Percentiles rank a stretch among this genome's conserved stretches.
Evolutionary conservation across 2,888 invertebrate genomes (phyloP).

Genomic region (Idaea biselata): DNA sequence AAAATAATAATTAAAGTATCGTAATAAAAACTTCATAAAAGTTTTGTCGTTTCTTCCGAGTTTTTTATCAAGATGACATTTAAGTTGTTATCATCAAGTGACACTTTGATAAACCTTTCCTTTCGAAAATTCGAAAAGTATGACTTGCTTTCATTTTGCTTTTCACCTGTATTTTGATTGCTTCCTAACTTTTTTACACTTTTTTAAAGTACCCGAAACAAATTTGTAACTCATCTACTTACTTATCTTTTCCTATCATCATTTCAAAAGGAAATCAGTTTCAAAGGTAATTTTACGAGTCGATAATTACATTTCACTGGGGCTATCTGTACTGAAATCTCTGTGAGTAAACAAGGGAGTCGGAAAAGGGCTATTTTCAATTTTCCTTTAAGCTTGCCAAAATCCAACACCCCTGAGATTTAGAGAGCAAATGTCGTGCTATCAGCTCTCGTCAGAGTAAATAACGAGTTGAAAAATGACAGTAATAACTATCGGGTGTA

Average conservation of each 20-base stretch:
- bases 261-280: conserved; percentile 22
- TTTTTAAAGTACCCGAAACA: neutral
- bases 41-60: conserved; percentile 49
- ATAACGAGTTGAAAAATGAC: conserved; percentile 81
- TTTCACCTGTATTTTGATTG: conserved; percentile 15
- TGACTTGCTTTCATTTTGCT: conserved; percentile 24
- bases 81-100: conserved; percentile 46
- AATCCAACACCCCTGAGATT: conserved; percentile 68
- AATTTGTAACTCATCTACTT: neutral
- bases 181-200: conserved; percentile 12
- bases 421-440: conserved; percentile 73
- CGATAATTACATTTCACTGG: conserved; percentile 30
- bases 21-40: conserved; percentile 41
- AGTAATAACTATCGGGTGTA: conserved; percentile 78
- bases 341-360: conserved; percentile 40
- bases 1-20: conserved; percentile 40
- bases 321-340: conserved; percentile 38
- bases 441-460: conserved; percentile 78
- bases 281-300: conserved; percentile 11
- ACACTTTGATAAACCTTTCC: conserved; percentile 50
- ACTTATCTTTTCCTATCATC: conserved; percentile 5
- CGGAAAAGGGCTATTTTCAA: conserved; percentile 67
- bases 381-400: conserved; percentile 66
- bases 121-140: conserved; percentile 23
- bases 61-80: conserved; percentile 51